Evolutionary conservation across 2,113 vertebrate species (phyloP).

Genomic region (Nothoprocta perdicaria): DNA sequence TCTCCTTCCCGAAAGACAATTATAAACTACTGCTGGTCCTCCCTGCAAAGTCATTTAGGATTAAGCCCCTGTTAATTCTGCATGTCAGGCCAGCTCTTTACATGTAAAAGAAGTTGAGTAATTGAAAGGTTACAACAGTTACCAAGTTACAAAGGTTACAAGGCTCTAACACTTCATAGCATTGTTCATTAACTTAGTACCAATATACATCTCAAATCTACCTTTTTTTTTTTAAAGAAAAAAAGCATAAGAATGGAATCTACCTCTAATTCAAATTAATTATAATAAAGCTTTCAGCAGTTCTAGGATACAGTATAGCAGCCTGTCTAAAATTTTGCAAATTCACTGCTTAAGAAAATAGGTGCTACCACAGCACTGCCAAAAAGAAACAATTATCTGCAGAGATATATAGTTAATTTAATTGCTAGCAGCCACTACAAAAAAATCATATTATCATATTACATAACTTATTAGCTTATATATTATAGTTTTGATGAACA

Average conservation of each 20-base stretch:
- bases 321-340: neutral
- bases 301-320: neutral
- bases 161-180: neutral
- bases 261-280: neutral
- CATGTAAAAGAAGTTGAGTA: neutral
- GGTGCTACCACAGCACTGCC: neutral
- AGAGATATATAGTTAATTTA: neutral
- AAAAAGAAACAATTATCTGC: constrained; percentile 24
- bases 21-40: neutral
- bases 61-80: neutral
- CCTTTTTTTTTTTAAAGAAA: neutral
- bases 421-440: constrained; percentile 17
- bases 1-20: neutral
- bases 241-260: neutral
- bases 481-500: neutral
- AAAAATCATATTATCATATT: neutral
- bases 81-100: neutral
- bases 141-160: no score
- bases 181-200: neutral
- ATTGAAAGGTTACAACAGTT: neutral
- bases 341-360: neutral
- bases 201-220: neutral
- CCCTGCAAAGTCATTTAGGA: neutral
- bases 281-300: neutral
- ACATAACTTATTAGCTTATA: neutral